Percentiles rank a stretch among this genome's conserved stretches.
These are phyloP conservation scores for Sinohyriopsis cumingii DNA, from an alignment of 2,888 invertebrate genomes.

Conservation along the genomic window DNA sequence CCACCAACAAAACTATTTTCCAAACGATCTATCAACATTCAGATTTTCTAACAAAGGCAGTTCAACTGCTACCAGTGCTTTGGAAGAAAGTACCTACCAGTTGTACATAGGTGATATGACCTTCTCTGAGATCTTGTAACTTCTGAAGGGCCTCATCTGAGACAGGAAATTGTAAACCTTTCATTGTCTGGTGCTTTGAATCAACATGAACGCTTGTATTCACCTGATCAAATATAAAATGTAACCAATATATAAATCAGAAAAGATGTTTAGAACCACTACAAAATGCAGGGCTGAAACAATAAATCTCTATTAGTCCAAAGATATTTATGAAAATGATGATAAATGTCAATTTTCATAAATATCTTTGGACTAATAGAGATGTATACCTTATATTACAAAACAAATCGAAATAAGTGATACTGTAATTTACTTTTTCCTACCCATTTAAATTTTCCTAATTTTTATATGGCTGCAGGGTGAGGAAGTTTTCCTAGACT, in stretches of 20 bases:
- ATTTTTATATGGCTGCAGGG: too few species aligned
- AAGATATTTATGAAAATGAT: neutral
- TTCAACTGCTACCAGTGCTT: too few species aligned
- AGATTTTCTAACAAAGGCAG: too few species aligned
- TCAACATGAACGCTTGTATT: constrained; percentile 78
- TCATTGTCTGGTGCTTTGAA: constrained; percentile 81
- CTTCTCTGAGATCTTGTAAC: constrained; percentile 82
- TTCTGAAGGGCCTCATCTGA: constrained; percentile 85
- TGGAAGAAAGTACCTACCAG: constrained; percentile 75
- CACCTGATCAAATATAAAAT: constrained; percentile 39
- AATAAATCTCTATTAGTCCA: neutral
- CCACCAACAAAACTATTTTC: too few species aligned
- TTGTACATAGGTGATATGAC: constrained; percentile 90
- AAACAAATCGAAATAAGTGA: too few species aligned
- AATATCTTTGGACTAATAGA: too few species aligned
- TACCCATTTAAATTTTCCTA: too few species aligned
- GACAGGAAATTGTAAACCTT: constrained; percentile 91
- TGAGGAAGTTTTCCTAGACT: too few species aligned
- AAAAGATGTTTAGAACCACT: neutral
- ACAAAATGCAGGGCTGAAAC: neutral
- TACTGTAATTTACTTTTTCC: too few species aligned
- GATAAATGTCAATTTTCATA: constrained; percentile 1
- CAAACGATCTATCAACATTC: too few species aligned
- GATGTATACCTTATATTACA: too few species aligned
- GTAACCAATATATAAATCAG: neutral